Conservation (phyloP, 2,888 invertebrate genomes). For the Phyto melanocephala region DNA sequence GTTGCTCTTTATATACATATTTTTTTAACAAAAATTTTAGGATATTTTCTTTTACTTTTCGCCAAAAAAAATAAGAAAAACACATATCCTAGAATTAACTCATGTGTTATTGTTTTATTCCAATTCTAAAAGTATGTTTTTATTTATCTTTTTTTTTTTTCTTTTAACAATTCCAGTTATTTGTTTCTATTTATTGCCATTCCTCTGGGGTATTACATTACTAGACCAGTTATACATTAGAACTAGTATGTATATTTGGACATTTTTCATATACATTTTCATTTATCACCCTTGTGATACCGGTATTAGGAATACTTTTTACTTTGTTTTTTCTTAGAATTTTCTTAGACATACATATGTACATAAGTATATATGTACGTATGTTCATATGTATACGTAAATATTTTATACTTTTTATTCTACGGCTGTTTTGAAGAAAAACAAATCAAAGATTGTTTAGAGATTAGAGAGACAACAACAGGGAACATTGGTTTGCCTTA, state of each 20-base stretch:
- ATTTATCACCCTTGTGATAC: slow-evolving; percentile 42
- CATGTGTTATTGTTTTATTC: slow-evolving; percentile 45
- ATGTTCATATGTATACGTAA: no score
- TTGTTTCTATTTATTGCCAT: slow-evolving; percentile 61
- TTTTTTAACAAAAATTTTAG: slow-evolving; percentile 28
- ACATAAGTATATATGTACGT: no score
- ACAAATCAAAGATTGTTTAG: slow-evolving; percentile 62
- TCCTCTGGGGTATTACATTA: slow-evolving; percentile 55
- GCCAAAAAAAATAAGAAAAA: background rate
- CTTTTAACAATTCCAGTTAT: slow-evolving; percentile 37
- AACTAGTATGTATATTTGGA: background rate
- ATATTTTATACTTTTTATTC: background rate
- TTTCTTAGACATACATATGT: no score
- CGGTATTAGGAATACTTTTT: slow-evolving; percentile 31
- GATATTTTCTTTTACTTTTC: slow-evolving; percentile 16
- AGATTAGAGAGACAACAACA: slow-evolving; percentile 30
- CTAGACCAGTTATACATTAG: slow-evolving; percentile 31
- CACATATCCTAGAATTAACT: slow-evolving; percentile 36
- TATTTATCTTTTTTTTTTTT: slow-evolving; percentile 21
- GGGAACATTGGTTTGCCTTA: background rate
- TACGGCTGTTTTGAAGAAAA: slow-evolving; percentile 48
- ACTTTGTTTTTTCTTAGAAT: background rate
- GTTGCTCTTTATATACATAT: slow-evolving; percentile 25
- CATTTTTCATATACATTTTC: background rate
- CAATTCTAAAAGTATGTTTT: no score